A percentile compares a stretch with the other conserved stretches of the same genome.
These are phyloP conservation scores for Bellardia bayeri DNA, from an alignment of 2,888 invertebrate species.

Conservation along the genomic window DNA sequence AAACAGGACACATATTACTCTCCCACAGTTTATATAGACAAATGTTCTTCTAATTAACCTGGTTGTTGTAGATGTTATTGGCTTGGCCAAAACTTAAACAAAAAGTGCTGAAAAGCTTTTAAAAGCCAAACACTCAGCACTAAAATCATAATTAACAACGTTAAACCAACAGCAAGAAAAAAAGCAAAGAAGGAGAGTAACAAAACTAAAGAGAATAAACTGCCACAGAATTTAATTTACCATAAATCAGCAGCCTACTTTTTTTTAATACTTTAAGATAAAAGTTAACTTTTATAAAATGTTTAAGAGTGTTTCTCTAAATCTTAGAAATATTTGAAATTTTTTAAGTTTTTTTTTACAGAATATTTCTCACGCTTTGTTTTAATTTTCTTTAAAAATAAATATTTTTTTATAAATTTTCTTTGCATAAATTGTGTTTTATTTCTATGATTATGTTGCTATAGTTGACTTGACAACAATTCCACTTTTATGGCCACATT, in stretches of 20 bases:
- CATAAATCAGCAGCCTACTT: conserved; percentile 72
- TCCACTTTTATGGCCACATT: conserved; percentile 1
- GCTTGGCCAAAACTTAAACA: neutral
- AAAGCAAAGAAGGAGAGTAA: conserved; percentile 18
- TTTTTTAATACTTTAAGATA: conserved; percentile 13
- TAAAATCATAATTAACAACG: conserved; percentile 64
- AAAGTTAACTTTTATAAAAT: neutral
- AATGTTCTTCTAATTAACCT: conserved; percentile 71
- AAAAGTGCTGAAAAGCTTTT: conserved; percentile 52
- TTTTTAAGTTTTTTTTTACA: neutral
- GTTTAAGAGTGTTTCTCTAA: neutral
- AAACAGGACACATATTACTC: conserved; percentile 53
- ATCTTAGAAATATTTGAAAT: neutral
- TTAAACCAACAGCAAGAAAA: conserved; percentile 22
- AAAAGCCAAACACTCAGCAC: conserved; percentile 16
- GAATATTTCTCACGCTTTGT: conserved; percentile 36
- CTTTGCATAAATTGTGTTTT: neutral
- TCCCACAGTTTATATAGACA: conserved; percentile 48
- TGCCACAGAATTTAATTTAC: conserved; percentile 74
- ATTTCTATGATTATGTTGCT: neutral
- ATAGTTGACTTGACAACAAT: conserved; percentile 55
- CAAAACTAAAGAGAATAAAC: conserved; percentile 19
- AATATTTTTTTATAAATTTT: conserved; percentile 8
- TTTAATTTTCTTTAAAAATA: neutral
- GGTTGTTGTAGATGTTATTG: conserved; percentile 14